Evolutionary conservation across 2,888 invertebrate species (phyloP).

Genomic region (Trissolcus japonicus): DNA sequence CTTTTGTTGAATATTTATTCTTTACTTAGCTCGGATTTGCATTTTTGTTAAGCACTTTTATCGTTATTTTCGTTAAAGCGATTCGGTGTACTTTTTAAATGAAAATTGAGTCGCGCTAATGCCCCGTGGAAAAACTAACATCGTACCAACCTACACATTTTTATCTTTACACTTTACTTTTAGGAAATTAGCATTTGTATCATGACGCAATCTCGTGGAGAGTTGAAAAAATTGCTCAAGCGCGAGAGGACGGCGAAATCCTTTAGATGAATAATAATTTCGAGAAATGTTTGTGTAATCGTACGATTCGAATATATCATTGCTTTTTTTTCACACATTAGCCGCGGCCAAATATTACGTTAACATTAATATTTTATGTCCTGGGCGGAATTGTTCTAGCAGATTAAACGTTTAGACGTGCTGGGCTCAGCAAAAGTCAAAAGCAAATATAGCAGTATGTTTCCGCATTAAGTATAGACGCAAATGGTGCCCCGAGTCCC

Average conservation of each 20-base stretch:
- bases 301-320: constrained; percentile 39
- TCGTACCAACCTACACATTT: background rate
- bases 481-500: constrained; percentile 29
- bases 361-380: constrained; percentile 49
- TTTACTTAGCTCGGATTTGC: constrained; percentile 49
- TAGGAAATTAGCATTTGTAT: no score
- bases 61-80: constrained; percentile 46
- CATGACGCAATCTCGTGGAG: no score
- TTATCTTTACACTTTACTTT: background rate
- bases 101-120: constrained; percentile 23
- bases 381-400: constrained; percentile 38
- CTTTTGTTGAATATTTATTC: constrained; percentile 51
- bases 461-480: constrained; percentile 40
- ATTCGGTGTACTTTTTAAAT: constrained; percentile 43
- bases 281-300: constrained; percentile 21
- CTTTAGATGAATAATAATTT: background rate
- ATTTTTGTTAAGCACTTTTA: constrained; percentile 44
- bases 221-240: no score
- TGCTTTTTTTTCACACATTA: constrained; percentile 38
- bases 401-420: constrained; percentile 50
- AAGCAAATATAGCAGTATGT: constrained; percentile 52
- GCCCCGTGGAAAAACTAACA: constrained; percentile 3
- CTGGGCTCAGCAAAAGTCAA: constrained; percentile 47
- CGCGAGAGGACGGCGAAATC: no score
- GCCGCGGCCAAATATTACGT: constrained; percentile 44